These are phyloP conservation scores for Halcyon malimbica DNA, from an alignment of 2,113 vertebrate genomes.

Conservation along the genomic window DNA sequence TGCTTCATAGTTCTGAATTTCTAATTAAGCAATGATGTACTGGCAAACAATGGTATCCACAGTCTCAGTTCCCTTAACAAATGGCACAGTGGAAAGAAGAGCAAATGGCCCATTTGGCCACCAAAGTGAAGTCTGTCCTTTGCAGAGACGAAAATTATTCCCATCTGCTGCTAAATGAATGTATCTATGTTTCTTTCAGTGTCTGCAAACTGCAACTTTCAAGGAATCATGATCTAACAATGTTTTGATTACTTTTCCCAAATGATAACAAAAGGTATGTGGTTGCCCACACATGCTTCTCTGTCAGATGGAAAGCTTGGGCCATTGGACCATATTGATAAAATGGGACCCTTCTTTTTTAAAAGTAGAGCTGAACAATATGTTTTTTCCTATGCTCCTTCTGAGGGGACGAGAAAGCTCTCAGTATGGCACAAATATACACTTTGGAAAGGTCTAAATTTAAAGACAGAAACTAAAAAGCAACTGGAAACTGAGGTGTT, in stretches of 20 bases:
- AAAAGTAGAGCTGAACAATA: neutral
- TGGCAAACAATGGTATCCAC: neutral
- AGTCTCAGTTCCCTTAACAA: neutral
- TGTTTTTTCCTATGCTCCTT: neutral
- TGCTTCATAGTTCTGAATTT: neutral
- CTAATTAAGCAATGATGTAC: neutral
- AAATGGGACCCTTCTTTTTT: neutral
- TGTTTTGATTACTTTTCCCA: neutral
- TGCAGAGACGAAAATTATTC: neutral
- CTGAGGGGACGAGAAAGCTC: neutral
- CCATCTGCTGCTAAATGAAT: neutral
- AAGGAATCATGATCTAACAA: fast-evolving
- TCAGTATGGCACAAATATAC: neutral
- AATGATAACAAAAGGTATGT: neutral
- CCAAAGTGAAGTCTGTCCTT: neutral
- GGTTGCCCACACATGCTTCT: fast-evolving
- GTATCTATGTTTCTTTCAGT: neutral
- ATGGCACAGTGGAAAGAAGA: neutral
- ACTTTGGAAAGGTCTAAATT: neutral
- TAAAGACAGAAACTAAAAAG: neutral
- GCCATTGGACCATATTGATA: neutral
- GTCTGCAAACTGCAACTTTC: neutral
- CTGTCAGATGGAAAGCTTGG: neutral
- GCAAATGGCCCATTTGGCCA: neutral
- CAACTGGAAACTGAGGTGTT: neutral